Evolutionary conservation across 2,797 vertebrate species (phyloP).

Genomic region (Spheniscus humboldti): DNA sequence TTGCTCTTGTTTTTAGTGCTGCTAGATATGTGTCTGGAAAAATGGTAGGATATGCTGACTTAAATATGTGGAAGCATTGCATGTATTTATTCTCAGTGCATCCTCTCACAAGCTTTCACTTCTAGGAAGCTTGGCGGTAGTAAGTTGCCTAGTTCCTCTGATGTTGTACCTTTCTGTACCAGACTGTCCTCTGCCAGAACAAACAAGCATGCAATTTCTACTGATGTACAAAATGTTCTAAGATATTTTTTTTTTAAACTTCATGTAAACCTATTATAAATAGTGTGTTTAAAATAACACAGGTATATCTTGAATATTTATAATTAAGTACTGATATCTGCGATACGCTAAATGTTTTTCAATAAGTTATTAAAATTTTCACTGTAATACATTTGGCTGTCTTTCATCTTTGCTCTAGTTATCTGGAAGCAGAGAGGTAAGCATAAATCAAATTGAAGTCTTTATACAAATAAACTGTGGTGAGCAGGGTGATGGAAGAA

Average conservation of each 20-base stretch:
- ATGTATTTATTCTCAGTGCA: background rate
- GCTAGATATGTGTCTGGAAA: background rate
- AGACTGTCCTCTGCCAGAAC: background rate
- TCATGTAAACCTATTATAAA: background rate
- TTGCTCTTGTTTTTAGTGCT: background rate
- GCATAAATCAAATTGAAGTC: background rate
- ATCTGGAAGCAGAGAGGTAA: conserved; percentile 76
- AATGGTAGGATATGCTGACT: background rate
- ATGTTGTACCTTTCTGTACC: background rate
- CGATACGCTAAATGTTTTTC: background rate
- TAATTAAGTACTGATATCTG: background rate
- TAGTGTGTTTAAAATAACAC: background rate
- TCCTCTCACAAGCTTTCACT: background rate
- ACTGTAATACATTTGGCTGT: conserved; percentile 22
- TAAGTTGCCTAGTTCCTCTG: background rate
- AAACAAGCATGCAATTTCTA: background rate
- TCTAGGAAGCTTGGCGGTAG: background rate
- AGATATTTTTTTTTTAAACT: background rate
- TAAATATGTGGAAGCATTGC: background rate
- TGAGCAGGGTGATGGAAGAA: background rate
- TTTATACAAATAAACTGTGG: background rate
- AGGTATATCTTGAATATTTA: background rate
- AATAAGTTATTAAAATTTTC: background rate
- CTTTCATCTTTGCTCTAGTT: conserved; percentile 67
- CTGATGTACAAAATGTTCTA: background rate